Evolutionary conservation across 1,140 invertebrate genomes (phyloP).

Genomic region (Diabrotica undecimpunctata): DNA sequence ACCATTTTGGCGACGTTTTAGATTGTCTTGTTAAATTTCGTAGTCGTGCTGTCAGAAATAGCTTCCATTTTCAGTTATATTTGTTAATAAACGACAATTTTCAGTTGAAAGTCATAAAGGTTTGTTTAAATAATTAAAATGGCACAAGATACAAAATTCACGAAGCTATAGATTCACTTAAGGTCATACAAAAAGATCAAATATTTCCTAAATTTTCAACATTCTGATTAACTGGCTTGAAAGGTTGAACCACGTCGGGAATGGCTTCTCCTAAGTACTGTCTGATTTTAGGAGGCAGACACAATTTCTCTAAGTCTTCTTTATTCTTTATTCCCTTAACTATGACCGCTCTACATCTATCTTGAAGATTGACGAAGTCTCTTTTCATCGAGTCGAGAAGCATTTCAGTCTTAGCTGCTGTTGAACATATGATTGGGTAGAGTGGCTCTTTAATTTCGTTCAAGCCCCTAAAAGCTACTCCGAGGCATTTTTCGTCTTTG

Average conservation of each 20-base stretch:
- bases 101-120: too few relatives aligned
- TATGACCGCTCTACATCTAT: constrained; percentile 58
- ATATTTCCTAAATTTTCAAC: constrained; percentile 20
- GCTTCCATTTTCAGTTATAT: too few relatives aligned
- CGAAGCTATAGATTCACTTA: too few relatives aligned
- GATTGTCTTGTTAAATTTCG: too few relatives aligned
- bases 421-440: constrained; percentile 69
- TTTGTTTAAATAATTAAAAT: too few relatives aligned
- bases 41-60: too few relatives aligned
- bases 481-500: constrained; percentile 66
- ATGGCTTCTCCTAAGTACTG: constrained; percentile 52
- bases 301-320: constrained; percentile 49
- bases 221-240: constrained; percentile 27
- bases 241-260: constrained; percentile 32
- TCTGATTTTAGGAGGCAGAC: constrained; percentile 50
- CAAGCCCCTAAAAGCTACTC: constrained; percentile 55
- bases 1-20: too few relatives aligned
- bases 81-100: too few relatives aligned
- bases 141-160: too few relatives aligned
- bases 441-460: constrained; percentile 59
- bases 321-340: constrained; percentile 48
- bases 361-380: constrained; percentile 66
- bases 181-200: too few relatives aligned
- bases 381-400: constrained; percentile 51
- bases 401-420: constrained; percentile 75